A percentile compares a stretch with the other conserved stretches of the same genome.
Evolutionary conservation across 2,797 vertebrate genomes (phyloP).

Genomic region (Ammospiza maritima): DNA sequence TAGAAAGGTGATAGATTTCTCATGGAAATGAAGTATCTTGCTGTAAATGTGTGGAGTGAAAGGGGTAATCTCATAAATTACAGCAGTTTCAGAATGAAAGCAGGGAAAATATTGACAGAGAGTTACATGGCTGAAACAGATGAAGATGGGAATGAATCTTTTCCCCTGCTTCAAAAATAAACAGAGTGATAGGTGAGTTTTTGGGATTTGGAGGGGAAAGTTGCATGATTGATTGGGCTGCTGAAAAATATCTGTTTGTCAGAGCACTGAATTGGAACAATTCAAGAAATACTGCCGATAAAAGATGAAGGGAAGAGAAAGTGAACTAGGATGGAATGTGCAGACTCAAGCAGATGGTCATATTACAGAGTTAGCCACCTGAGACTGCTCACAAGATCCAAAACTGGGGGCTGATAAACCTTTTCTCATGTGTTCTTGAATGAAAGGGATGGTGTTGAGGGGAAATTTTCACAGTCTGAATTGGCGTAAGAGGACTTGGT

Average conservation of each 20-base stretch:
- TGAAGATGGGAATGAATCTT: not conserved
- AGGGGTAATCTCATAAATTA: not conserved
- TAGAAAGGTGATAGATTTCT: not conserved
- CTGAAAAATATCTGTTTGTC: not conserved
- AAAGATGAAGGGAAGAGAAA: not conserved
- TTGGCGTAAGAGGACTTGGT: not conserved
- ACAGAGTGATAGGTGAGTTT: not conserved
- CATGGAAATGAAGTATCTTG: not conserved
- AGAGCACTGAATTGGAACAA: not conserved
- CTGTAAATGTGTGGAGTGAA: not conserved
- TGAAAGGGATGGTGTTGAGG: not conserved
- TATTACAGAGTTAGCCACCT: not conserved
- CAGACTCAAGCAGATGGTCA: not conserved
- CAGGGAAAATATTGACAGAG: not conserved
- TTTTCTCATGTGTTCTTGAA: not conserved
- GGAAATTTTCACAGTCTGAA: not conserved
- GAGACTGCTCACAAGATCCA: not conserved
- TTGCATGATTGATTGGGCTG: not conserved
- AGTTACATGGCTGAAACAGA: not conserved
- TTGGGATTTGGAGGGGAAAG: not conserved
- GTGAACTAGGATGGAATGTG: not conserved
- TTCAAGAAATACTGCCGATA: not conserved
- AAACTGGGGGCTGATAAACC: not conserved
- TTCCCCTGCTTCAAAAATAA: not conserved
- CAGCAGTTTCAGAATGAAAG: not conserved